A percentile compares a stretch with the other conserved stretches of the same genome.
These are phyloP conservation scores for Anolis carolinensis DNA, from an alignment of 2,113 vertebrate species.

Conservation along the genomic window DNA sequence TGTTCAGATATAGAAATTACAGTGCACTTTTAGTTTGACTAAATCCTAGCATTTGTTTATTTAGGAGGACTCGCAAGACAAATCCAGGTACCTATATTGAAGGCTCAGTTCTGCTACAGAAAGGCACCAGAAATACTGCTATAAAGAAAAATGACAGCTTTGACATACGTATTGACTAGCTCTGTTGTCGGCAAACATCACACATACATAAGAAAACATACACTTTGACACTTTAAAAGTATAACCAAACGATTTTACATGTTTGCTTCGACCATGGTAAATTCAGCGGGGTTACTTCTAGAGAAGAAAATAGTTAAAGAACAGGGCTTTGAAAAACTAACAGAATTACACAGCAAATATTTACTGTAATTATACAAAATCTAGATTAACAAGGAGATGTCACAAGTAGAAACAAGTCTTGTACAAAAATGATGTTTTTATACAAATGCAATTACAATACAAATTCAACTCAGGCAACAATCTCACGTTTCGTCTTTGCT, in stretches of 20 bases:
- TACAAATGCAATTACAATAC: neutral
- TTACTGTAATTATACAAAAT: neutral
- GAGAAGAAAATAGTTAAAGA: neutral
- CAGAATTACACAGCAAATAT: neutral
- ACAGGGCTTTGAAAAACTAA: neutral
- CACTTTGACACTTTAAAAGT: neutral
- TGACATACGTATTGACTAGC: neutral
- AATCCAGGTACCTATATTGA: neutral
- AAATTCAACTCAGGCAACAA: neutral
- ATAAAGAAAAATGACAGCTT: neutral
- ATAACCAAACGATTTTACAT: neutral
- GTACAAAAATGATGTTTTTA: neutral
- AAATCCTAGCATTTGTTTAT: neutral
- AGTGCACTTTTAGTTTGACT: neutral
- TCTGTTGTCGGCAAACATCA: neutral
- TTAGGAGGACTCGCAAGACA: neutral
- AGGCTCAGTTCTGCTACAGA: neutral
- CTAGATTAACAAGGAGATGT: neutral
- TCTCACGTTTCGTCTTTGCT: neutral
- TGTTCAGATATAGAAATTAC: neutral
- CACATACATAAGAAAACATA: neutral
- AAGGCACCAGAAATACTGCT: neutral
- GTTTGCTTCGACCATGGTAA: neutral
- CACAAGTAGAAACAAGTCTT: neutral
- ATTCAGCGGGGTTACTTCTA: neutral